Evolutionary conservation across 1,140 invertebrate genomes (phyloP), one percentile per base, ranked within the genome.

Genomic region (Apolygus lucorum): DNA sequence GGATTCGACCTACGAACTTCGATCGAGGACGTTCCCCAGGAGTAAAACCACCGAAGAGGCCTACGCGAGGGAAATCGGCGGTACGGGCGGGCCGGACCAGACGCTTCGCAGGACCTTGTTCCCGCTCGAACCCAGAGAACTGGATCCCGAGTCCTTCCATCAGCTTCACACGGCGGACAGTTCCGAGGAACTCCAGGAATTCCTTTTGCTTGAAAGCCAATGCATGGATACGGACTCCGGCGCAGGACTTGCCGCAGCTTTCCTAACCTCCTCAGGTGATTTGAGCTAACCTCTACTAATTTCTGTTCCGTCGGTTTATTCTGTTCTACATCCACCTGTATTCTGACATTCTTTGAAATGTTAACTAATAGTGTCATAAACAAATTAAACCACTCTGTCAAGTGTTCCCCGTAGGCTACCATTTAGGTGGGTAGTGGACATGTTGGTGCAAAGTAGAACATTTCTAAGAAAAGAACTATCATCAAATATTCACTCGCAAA

Each of bases 181-280:
- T 75, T 83, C 84, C 74, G 84, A 88, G 73, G 85, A 87, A 73
- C 76, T 88, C 22, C 84, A 86, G 73, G 85, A 88, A 76, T 87
- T 88, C 79, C 76, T 88, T 52, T 74, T 87, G 63, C 74, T 87
- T 27, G 85, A 87, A 75, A 87, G 83, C 74, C 81, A 86, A 74
- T 88, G 84, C 72, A 84, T 83, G 76, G 81, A 78, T 29, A 79
- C 81, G 74, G 78, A 81, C 28, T 79, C 81, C 74, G 77, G 81
- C 28, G 77, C 78, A 0, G 81, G 79, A n/a, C 76, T 84, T 63
- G 78, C 80, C 29, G 78, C 81, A 1, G 80, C 80, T 63, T 84
- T 82, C 70, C 25, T 72, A 28, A 65, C 29, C 28, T 64, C 64
- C 1, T 68, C 70, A 71, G 70, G 72, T 73, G 65, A 67, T 22